Conservation (phyloP, 2,113 vertebrate species). For the Colinus virginianus region DNA sequence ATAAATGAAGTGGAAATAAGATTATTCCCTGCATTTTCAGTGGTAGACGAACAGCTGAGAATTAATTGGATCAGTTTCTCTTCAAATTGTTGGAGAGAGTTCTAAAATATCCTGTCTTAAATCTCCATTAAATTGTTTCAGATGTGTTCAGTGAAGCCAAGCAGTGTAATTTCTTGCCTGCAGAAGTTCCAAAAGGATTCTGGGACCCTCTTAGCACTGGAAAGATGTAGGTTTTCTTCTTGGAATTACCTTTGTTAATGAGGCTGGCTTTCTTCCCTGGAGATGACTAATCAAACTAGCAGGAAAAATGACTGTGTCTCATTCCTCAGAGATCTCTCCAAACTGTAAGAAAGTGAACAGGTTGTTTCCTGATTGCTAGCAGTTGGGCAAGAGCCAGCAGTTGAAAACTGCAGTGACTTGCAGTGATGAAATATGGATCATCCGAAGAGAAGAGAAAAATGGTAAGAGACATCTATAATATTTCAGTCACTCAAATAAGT, state of each 20-base stretch:
- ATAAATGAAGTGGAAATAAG: constrained; percentile 50
- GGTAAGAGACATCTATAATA: neutral
- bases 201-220: constrained; percentile 5
- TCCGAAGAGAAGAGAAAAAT: neutral
- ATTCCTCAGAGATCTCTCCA: constrained; percentile 5
- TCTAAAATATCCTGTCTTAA: constrained; percentile 43
- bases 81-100: constrained; percentile 7
- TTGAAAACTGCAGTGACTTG: rapidly evolving
- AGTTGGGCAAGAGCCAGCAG: neutral
- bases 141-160: neutral
- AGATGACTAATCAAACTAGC: constrained; percentile 27
- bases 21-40: constrained; percentile 41
- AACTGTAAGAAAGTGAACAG: neutral
- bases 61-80: constrained; percentile 42
- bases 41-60: constrained; percentile 24
- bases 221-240: constrained; percentile 36
- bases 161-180: constrained; percentile 39
- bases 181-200: constrained; percentile 44
- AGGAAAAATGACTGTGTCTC: constrained; percentile 15
- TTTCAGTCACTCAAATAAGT: too few relatives aligned
- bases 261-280: constrained; percentile 14
- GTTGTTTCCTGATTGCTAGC: neutral
- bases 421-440: neutral
- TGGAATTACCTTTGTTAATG: constrained; percentile 49
- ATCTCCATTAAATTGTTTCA: constrained; percentile 48